Evolutionary conservation across 2,888 invertebrate genomes (phyloP).

Genomic region (Trachelus tabidus): DNA sequence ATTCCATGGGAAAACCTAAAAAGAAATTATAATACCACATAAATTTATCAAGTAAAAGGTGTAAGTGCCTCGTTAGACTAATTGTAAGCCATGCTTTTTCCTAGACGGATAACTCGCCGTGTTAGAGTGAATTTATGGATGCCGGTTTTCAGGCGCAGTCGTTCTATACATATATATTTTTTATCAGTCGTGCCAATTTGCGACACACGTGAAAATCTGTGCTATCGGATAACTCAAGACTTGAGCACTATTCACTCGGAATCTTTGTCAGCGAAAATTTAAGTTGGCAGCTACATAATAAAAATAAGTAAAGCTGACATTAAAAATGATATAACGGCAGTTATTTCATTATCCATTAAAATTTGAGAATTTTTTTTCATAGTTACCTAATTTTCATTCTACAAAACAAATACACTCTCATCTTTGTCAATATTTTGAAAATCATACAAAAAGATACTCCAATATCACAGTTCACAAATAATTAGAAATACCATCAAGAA

Average conservation of each 20-base stretch:
- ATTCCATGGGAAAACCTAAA: constrained; percentile 81
- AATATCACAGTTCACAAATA: neutral
- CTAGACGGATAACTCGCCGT: neutral
- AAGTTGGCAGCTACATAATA: neutral
- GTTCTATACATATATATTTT: neutral
- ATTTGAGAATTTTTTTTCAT: too few relatives aligned
- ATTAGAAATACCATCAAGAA: neutral
- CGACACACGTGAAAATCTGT: neutral
- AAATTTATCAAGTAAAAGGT: neutral
- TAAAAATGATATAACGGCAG: neutral
- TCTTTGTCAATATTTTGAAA: neutral
- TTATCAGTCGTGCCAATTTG: neutral
- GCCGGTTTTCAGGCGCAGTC: neutral
- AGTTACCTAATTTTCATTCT: neutral
- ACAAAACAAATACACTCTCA: neutral
- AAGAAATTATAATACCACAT: neutral
- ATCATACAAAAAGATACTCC: neutral
- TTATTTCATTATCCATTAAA: neutral
- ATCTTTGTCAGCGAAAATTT: neutral
- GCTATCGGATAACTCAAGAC: neutral
- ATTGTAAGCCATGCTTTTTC: neutral
- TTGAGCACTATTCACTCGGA: neutral
- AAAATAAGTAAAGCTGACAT: neutral
- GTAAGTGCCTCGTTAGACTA: neutral
- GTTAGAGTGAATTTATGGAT: neutral